These are phyloP conservation scores for Unio pictorum DNA, from an alignment of 2,888 invertebrate species.

Conservation along the genomic window DNA sequence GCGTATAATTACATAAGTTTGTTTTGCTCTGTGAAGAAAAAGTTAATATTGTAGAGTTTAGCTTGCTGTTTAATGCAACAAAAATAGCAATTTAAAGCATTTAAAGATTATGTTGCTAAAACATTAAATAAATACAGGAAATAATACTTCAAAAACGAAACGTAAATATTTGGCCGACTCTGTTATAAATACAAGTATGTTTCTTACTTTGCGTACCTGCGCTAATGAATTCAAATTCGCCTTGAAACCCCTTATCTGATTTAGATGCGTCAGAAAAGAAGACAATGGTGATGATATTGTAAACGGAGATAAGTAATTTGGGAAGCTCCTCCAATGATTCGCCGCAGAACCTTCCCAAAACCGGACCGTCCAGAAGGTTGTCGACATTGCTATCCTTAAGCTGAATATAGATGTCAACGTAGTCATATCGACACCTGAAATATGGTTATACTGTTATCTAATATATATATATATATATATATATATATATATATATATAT, in stretches of 20 bases:
- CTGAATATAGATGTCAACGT: conserved; percentile 97
- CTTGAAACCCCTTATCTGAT: conserved; percentile 79
- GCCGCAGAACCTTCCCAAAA: conserved; percentile 96
- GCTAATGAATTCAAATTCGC: conserved; percentile 92
- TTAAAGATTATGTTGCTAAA: background rate
- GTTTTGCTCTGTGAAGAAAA: too few species aligned
- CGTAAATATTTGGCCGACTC: too few species aligned
- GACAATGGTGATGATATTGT: conserved; percentile 92
- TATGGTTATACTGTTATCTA: too few species aligned
- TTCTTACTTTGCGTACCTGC: conserved; percentile 82
- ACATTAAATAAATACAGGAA: too few species aligned
- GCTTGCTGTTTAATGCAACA: too few species aligned
- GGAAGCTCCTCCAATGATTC: conserved; percentile 76
- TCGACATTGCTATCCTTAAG: conserved; percentile 73
- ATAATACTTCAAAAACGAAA: too few species aligned
- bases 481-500: too few species aligned
- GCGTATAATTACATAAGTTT: too few species aligned
- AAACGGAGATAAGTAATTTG: conserved; percentile 91
- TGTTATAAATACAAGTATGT: too few species aligned
- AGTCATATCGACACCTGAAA: conserved; percentile 94
- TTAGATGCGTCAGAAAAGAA: conserved; percentile 86
- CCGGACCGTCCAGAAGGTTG: conserved; percentile 90
- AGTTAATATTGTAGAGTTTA: too few species aligned
- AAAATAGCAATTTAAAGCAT: background rate
- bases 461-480: too few species aligned